Evolutionary conservation across 2,113 vertebrate species (phyloP), one percentile per base, ranked within the genome.

Genomic region (Pedetes capensis): DNA sequence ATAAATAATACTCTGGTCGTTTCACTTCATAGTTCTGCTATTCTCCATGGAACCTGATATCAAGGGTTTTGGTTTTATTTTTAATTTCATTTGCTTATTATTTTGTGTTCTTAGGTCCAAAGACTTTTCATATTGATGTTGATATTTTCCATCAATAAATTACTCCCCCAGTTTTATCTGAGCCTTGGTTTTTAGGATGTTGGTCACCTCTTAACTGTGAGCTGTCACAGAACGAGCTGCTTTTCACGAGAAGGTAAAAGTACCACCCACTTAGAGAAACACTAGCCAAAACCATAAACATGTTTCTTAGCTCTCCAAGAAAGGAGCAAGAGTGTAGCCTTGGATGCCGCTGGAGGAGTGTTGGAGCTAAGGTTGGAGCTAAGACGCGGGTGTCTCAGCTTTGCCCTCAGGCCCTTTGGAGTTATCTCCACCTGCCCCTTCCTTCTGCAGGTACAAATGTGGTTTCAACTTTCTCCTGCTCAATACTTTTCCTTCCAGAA

Each of bases 41-140:
- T 1, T 17, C 6, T 57, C 11, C 83, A 66, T n/a, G 69, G 53
- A 64, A 87, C 29, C 17, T 4, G 12, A 64, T 64, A 2, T 17
- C 18, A 32, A 57, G 42, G 29, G 10, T 47, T 47, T 22, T 63
- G 17, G 18, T 39, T 89, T 85, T 29, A 22, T 51, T 81, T 83
- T 74, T 53, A n/a, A 82, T 68, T 55, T 88, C 8, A 76, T 66
- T 68, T 64, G 55, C 42, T 37, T 66, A 47, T 84, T 71, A 74
- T 63, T 39, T 53, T 32, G 37, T 66, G 27, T 72, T 82, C 53
- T 82, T 55, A 22, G 14, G 32, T 78, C 27, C 27, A 51, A 55
- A 64, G 55, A 16, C 68, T n/a, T 27, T 12, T 78, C 59, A 23
- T 66, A 13, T 3, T 0, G n/a, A 2, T 2, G 3, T 32, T 42